These are phyloP conservation scores for Conus ventricosus DNA, from an alignment of 1,140 invertebrate species.

Conservation along the genomic window DNA sequence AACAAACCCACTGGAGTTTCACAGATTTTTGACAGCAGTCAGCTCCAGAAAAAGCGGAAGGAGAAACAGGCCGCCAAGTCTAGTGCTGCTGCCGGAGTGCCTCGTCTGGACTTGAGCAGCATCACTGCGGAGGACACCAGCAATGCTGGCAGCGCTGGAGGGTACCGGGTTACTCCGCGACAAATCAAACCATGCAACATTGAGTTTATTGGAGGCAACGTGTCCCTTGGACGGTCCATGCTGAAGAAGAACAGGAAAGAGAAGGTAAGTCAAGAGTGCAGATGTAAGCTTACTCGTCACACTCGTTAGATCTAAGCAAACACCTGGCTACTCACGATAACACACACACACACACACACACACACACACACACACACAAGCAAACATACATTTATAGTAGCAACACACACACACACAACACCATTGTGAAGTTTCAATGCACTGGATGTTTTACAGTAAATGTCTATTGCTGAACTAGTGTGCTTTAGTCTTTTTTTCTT, in stretches of 20 bases:
- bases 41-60: conserved; percentile 47
- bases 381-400: background rate
- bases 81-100: conserved; percentile 35
- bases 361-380: conserved; percentile 5
- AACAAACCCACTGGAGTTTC: conserved; percentile 27
- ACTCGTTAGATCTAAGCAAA: no score
- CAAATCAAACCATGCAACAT: conserved; percentile 65
- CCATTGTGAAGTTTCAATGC: no score
- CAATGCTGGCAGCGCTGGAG: conserved; percentile 51
- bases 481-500: no score
- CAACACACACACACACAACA: no score
- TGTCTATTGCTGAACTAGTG: no score
- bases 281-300: no score
- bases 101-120: conserved; percentile 56
- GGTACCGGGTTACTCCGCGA: conserved; percentile 55
- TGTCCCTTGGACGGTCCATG: conserved; percentile 52
- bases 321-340: no score
- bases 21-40: conserved; percentile 48
- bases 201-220: conserved; percentile 60
- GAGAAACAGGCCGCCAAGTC: conserved; percentile 46
- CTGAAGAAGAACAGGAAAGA: conserved; percentile 56
- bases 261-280: conserved; percentile 47
- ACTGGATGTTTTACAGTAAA: no score
- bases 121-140: conserved; percentile 43
- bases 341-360: background rate